Evolutionary conservation across 2,797 vertebrate species (phyloP).

Genomic region (Enteromius trimaculatus): DNA sequence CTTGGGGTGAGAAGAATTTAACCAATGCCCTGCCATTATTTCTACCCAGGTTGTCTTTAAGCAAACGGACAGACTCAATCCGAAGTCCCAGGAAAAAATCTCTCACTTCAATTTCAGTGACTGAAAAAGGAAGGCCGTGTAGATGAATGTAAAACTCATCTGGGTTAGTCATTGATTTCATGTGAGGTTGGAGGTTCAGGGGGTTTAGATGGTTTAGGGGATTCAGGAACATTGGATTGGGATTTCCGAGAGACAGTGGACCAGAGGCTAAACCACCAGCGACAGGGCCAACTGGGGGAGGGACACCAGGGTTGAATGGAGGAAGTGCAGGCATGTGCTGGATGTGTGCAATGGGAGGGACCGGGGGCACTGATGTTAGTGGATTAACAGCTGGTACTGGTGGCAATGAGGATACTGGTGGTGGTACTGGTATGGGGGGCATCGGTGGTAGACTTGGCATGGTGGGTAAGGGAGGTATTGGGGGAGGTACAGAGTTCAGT

Average conservation of each 20-base stretch:
- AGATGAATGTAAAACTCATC: slow-evolving; percentile 92
- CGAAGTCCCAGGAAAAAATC: slow-evolving; percentile 94
- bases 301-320: slow-evolving; percentile 88
- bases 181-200: slow-evolving; percentile 86
- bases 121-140: slow-evolving; percentile 93
- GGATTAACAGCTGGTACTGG: slow-evolving; percentile 89
- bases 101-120: slow-evolving; percentile 90
- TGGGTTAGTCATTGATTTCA: slow-evolving; percentile 88
- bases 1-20: slow-evolving; percentile 93
- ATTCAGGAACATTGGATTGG: slow-evolving; percentile 92
- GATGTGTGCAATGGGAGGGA: slow-evolving; percentile 91
- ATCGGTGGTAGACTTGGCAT: slow-evolving; percentile 89
- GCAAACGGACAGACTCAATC: slow-evolving; percentile 87
- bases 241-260: slow-evolving; percentile 85
- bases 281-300: slow-evolving; percentile 89
- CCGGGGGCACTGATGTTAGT: slow-evolving; percentile 87
- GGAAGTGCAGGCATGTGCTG: slow-evolving; percentile 89
- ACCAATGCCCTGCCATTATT: slow-evolving; percentile 92
- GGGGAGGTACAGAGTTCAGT: slow-evolving; percentile 90
- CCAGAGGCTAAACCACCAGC: slow-evolving; percentile 87
- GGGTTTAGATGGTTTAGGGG: slow-evolving; percentile 86
- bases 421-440: slow-evolving; percentile 90
- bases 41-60: slow-evolving; percentile 90
- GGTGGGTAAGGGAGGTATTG: slow-evolving; percentile 90
- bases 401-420: slow-evolving; percentile 89